Base-by-base conservation (phyloP, 2,797 vertebrate species). In the Helarctos malayanus region DNA sequence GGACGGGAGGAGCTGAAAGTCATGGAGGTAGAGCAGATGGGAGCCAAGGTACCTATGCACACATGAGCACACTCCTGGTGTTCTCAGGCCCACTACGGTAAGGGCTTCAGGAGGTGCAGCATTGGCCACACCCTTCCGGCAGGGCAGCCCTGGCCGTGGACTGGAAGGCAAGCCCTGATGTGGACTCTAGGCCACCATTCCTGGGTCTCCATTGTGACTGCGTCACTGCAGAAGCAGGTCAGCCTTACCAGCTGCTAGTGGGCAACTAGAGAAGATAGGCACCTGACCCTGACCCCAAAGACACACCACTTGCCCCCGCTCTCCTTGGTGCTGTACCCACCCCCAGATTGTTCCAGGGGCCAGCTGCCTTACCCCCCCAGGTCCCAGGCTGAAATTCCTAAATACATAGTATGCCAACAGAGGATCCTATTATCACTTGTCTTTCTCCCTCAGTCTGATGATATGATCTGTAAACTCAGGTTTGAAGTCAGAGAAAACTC, bases 371-470 rank as follows among this genome's bases (percentile, higher is more conserved):
- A 68, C 9, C n/a, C 35, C 35, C 9, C 65, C 18, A 68, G 19
- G n/a, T 68, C 14, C 65, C 65, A 38, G n/a, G 65, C 18, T 68
- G 9, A 35, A 68, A 19, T 35, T 35, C 65, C 18, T 29, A 35
- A 68, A 68, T 19, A 68, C 35, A 68, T 5, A 35, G 65, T 68
- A 98, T 98, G 87, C 80, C 89, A 0, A 68, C 47, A 52, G 85
- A 68, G 45, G 95, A 94, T 23, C 78, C 61, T 0, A 10, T 98
- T 45, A 89, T 97, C 45, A 99, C 99, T 47, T 99, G 98, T 79
- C 99, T 99, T 95, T 99, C 99, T 82, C 96, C 98, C 29, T 52
- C 96, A 3, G 99, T 99, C 29, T 29, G 97, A 98, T 87, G 98
- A 99, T 10, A 82, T 83, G 13, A 98, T 99, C 89, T 99, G 99